These are phyloP conservation scores for Papilio protenor DNA, from an alignment of 2,888 invertebrate species.

Conservation along the genomic window DNA sequence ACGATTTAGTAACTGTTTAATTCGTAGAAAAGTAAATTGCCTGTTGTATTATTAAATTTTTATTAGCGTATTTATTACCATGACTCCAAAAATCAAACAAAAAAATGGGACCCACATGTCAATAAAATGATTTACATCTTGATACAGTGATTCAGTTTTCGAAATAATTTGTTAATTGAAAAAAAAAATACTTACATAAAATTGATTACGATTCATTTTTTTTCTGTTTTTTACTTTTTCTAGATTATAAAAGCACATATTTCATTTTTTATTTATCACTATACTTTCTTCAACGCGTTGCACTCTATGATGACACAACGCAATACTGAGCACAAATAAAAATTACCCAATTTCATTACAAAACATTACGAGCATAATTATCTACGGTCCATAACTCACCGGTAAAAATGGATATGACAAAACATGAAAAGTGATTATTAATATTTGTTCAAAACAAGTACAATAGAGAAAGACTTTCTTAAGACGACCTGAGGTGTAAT, in stretches of 20 bases:
- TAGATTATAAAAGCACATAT: neutral
- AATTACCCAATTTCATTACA: slow-evolving; percentile 51
- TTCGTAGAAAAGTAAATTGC: slow-evolving; percentile 19
- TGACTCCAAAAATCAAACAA: no score
- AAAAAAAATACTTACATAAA: neutral
- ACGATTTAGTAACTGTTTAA: neutral
- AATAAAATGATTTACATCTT: neutral
- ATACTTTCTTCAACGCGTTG: slow-evolving; percentile 42
- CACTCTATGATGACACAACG: slow-evolving; percentile 51
- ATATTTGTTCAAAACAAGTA: slow-evolving; percentile 66
- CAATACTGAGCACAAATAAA: slow-evolving; percentile 48
- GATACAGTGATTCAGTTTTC: neutral
- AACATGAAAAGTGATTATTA: slow-evolving; percentile 65
- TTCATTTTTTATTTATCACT: neutral
- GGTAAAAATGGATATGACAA: slow-evolving; percentile 61
- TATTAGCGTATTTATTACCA: neutral
- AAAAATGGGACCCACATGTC: no score
- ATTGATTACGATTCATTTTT: neutral
- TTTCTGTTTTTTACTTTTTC: neutral
- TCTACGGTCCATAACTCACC: slow-evolving; percentile 62
- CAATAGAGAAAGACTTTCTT: slow-evolving; percentile 81
- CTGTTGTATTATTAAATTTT: neutral
- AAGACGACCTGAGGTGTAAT: slow-evolving; percentile 72
- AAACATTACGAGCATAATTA: slow-evolving; percentile 46
- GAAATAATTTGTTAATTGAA: neutral